Evolutionary conservation across 2,797 vertebrate species (phyloP).

Genomic region (Todus mexicanus): DNA sequence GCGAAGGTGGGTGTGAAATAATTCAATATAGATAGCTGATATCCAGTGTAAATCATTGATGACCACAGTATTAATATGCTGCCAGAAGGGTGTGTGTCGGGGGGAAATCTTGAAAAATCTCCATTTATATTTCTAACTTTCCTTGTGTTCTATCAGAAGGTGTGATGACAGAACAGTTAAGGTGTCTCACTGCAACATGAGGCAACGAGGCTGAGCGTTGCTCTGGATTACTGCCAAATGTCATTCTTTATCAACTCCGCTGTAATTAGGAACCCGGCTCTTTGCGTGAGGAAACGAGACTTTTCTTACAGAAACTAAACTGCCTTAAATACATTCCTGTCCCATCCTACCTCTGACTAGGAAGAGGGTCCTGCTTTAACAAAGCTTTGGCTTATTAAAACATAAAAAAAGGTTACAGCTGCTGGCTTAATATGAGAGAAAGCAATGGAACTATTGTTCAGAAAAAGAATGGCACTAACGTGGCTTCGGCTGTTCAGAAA

Average conservation of each 20-base stretch:
- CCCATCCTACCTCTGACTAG: not conserved
- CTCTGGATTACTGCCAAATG: constrained; percentile 6
- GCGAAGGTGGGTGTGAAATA: not conserved
- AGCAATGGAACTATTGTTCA: not conserved
- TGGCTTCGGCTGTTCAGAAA: not conserved
- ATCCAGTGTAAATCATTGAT: not conserved
- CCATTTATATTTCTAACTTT: not conserved
- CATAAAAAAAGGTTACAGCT: not conserved
- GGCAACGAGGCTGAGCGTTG: not conserved
- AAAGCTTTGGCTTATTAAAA: constrained; percentile 8
- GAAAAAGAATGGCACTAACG: not conserved
- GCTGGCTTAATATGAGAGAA: not conserved
- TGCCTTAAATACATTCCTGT: not conserved
- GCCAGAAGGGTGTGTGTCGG: not conserved
- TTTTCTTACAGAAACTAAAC: not conserved
- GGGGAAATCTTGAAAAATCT: not conserved
- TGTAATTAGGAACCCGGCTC: not conserved
- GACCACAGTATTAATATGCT: not conserved
- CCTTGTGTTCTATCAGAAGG: not conserved
- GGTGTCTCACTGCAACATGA: not conserved
- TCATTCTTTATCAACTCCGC: not conserved
- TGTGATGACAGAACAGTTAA: not conserved
- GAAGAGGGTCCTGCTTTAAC: not conserved
- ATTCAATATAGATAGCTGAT: not conserved
- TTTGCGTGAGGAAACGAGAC: not conserved